Base-by-base conservation (phyloP, 2,888 invertebrate genomes). In the Caenorhabditis drosophilae region DNA sequence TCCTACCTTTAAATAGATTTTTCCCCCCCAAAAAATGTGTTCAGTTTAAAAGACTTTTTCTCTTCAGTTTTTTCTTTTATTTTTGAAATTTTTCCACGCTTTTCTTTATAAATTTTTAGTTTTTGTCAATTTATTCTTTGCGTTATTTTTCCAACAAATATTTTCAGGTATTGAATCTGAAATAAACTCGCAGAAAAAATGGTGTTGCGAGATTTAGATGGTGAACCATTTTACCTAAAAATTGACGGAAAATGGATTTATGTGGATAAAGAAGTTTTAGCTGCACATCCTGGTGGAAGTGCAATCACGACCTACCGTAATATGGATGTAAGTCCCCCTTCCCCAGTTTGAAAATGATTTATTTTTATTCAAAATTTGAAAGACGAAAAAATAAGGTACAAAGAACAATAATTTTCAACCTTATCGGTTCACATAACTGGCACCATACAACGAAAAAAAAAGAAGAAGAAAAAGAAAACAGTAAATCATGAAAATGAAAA, bases 241-340 rank as follows among this genome's bases (percentile, higher is more conserved):
- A 64, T 82, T 50, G 80, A 80, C 57, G 80, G 78, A 15, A 70
- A 74, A 67, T 82, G 82, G 82, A 62, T 80, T 34, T 56, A 61
- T 40, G 70, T 82, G 52, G 73, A 73, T 48, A 73, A 80, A 55
- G 68, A 75, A 22, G 70, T 82, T 16, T 51, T 80, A 46, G 59
- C 50, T 36, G 54, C 66, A 31, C 79, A 79, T 63, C 79, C 80
- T 11, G 79, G 80, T 25, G 79, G 78, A n/a, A 70, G 67, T 36
- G 81, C 80, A 11, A 77, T 82, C 56, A 77, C 77, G 40, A 74
- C 82, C 16, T 82, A 82, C 62, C 68, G 69, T 35, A 77, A 79
- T 62, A 72, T 70, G 58, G 82, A 76, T 44, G 76, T 75, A 35
- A 58, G 60, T 42, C 18, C 11, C 4, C n/a, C n/a, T n/a, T n/a